Evolutionary conservation across 2,113 vertebrate genomes (phyloP).

Genomic region (Podarcis raffonei): DNA sequence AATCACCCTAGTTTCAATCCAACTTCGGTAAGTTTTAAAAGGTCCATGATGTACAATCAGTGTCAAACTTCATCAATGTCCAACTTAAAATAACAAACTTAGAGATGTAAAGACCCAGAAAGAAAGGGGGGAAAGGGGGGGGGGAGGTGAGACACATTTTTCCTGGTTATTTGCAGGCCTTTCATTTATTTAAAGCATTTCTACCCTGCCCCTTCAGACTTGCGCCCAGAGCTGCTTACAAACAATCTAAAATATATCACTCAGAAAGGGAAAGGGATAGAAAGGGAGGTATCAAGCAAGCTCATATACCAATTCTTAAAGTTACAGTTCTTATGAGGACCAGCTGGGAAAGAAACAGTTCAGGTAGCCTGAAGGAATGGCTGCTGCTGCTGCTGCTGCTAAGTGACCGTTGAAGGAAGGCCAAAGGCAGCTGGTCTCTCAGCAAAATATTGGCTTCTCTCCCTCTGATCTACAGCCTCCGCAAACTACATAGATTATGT

Average conservation of each 20-base stretch:
- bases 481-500: too few relatives aligned
- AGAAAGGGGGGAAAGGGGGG: background rate
- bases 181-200: background rate
- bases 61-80: background rate
- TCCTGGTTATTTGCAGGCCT: background rate
- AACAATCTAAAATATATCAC: background rate
- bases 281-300: background rate
- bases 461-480: too few relatives aligned
- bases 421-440: too few relatives aligned
- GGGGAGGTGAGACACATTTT: background rate
- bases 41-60: background rate
- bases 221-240: background rate
- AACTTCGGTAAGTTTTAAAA: background rate
- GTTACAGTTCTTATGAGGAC: background rate
- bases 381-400: too few relatives aligned
- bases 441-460: too few relatives aligned
- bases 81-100: background rate
- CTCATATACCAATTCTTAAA: background rate
- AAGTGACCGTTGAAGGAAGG: too few relatives aligned
- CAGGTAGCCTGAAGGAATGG: too few relatives aligned
- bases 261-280: background rate
- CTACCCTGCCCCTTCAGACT: background rate
- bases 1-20: background rate
- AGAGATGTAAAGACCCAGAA: background rate
- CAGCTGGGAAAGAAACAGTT: background rate